Evolutionary conservation across 2,888 invertebrate species (phyloP).

Genomic region (Loripinus fragilis): DNA sequence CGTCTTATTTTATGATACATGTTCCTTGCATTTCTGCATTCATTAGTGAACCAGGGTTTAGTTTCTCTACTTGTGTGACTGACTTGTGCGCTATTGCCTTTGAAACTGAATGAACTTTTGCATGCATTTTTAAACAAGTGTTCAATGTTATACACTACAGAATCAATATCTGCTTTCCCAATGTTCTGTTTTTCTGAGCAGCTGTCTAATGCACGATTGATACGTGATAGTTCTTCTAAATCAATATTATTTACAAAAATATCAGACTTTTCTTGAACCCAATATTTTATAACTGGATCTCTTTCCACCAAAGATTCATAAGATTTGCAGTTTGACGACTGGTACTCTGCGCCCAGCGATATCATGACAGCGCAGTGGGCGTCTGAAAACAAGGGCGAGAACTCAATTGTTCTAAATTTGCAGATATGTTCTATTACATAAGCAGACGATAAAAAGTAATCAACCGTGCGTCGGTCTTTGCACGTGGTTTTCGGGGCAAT

Average conservation of each 20-base stretch:
- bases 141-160: neutral
- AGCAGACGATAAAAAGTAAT: constrained; percentile 6
- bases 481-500: constrained; percentile 2
- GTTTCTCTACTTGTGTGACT: too few species aligned
- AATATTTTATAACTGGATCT: neutral
- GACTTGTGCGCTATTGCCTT: too few species aligned
- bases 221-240: neutral
- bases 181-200: neutral
- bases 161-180: neutral
- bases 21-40: too few species aligned
- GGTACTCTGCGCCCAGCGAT: neutral
- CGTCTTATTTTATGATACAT: too few species aligned
- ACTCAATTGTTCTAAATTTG: neutral
- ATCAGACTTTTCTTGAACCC: constrained; percentile 19
- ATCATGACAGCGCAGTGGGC: neutral
- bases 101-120: neutral
- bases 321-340: neutral
- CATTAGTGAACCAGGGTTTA: too few species aligned
- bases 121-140: neutral
- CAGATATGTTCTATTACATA: constrained; percentile 1
- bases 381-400: constrained; percentile 6
- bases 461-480: constrained; percentile 8
- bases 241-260: constrained; percentile 4
- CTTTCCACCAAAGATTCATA: neutral
- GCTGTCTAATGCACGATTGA: neutral